A percentile compares a stretch with the other conserved stretches of the same genome.
These are phyloP conservation scores for Sebastiscus albofasciatus DNA, from an alignment of 2,797 vertebrate genomes.

Conservation along the genomic window DNA sequence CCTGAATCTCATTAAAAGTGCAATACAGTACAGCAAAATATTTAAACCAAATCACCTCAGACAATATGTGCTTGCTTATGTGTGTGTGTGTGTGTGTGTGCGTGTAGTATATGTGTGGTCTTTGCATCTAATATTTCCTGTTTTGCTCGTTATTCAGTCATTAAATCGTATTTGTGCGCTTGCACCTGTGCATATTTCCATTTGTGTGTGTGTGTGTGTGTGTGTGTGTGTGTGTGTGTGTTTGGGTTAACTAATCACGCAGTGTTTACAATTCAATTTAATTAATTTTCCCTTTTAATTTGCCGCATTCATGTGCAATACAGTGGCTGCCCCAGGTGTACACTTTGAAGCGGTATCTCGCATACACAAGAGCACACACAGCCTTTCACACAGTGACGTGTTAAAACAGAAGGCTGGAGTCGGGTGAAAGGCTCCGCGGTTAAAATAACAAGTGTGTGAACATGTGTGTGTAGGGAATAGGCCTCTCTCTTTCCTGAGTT, in stretches of 20 bases:
- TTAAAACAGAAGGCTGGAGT: conserved; percentile 32
- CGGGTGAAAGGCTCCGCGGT: conserved; percentile 18
- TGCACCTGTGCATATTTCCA: conserved; percentile 57
- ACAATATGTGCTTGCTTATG: not conserved
- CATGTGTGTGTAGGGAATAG: conserved; percentile 11
- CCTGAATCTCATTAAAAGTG: conserved; percentile 19
- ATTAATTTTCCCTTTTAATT: conserved; percentile 65
- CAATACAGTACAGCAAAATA: conserved; percentile 24
- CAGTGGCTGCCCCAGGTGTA: conserved; percentile 60
- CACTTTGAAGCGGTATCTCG: conserved; percentile 61
- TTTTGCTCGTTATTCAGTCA: conserved; percentile 29
- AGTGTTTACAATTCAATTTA: conserved; percentile 49
- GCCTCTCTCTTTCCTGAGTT: not conserved
- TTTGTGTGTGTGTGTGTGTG: conserved; percentile 20
- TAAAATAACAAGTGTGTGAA: conserved; percentile 47
- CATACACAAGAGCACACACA: not conserved
- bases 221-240: no score
- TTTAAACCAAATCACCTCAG: conserved; percentile 1
- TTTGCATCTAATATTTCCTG: conserved; percentile 1
- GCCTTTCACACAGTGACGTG: conserved; percentile 19
- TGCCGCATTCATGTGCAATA: conserved; percentile 54
- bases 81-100: not conserved
- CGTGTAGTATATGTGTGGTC: not conserved
- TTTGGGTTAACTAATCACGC: conserved; percentile 50
- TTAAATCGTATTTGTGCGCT: conserved; percentile 46